phyloP scores from a whole-genome alignment of 2,113 vertebrate species.

The Clarias batrachus region DNA sequence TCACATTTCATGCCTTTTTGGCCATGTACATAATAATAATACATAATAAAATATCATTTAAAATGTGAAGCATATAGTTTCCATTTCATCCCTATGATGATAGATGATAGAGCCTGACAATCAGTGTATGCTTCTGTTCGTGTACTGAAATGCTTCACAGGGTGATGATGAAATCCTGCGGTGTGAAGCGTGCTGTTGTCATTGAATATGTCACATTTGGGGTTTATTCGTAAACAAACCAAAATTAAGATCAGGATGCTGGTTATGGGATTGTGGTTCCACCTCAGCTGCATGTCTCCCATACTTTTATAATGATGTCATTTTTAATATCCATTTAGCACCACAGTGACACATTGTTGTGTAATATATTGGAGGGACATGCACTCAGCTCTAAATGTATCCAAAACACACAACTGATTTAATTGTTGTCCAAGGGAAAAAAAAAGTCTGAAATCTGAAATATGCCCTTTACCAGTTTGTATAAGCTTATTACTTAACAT shows the following conservation, averaged over 20 bases:
- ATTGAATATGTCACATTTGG: constrained; percentile 2
- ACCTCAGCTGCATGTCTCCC: background rate
- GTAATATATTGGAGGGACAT: background rate
- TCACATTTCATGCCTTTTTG: background rate
- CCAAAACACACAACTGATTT: background rate
- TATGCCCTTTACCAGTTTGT: background rate
- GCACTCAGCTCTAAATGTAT: background rate
- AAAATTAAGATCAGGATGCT: background rate
- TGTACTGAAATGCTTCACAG: background rate
- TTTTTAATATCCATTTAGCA: constrained; percentile 8
- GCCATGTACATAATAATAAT: background rate
- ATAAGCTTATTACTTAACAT: background rate
- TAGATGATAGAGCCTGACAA: background rate
- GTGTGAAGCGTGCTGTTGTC: background rate
- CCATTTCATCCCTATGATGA: no score
- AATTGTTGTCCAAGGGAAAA: background rate
- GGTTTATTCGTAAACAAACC: constrained; percentile 15
- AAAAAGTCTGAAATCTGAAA: background rate
- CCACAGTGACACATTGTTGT: background rate
- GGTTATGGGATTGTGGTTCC: constrained; percentile 18
- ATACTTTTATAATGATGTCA: constrained; percentile 12
- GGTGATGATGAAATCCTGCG: background rate
- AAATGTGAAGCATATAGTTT: background rate
- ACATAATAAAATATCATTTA: background rate
- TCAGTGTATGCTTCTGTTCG: background rate